A percentile compares a stretch with the other conserved stretches of the same genome.
These are phyloP conservation scores for Odocoileus hemionus DNA, from an alignment of 2,113 vertebrate species.

Conservation along the genomic window DNA sequence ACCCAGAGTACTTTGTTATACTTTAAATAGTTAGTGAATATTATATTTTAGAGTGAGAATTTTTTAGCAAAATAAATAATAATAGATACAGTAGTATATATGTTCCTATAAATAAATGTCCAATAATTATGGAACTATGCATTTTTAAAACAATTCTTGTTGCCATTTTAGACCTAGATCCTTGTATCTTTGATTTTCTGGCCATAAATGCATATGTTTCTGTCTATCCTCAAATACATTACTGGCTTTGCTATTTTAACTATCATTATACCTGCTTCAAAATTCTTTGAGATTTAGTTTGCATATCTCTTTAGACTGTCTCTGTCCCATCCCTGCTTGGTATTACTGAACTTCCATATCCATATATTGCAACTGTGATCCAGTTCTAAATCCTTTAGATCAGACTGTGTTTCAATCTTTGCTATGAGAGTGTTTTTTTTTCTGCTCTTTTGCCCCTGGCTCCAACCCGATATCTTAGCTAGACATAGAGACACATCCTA, in stretches of 20 bases:
- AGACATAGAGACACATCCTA: not conserved
- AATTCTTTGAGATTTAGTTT: not conserved
- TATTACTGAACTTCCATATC: not conserved
- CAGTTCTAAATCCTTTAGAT: not conserved
- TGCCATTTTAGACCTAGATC: not conserved
- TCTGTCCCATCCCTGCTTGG: not conserved
- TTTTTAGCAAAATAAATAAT: not conserved
- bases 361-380: not conserved
- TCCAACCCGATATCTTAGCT: not conserved
- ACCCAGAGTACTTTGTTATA: not conserved
- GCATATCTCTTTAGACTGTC: not conserved
- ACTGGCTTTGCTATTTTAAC: not conserved
- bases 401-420: not conserved
- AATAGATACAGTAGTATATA: not conserved
- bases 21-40: not conserved
- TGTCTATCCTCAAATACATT: not conserved
- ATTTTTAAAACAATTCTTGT: not conserved
- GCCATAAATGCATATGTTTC: not conserved
- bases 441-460: not conserved
- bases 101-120: not conserved
- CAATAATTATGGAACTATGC: not conserved
- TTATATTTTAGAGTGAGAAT: not conserved
- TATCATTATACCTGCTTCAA: not conserved
- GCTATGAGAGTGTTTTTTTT: not conserved
- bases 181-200: not conserved